Evolutionary conservation across 2,888 invertebrate genomes (phyloP), one percentile per base, ranked within the genome.

Genomic region (Volucella zonaria): DNA sequence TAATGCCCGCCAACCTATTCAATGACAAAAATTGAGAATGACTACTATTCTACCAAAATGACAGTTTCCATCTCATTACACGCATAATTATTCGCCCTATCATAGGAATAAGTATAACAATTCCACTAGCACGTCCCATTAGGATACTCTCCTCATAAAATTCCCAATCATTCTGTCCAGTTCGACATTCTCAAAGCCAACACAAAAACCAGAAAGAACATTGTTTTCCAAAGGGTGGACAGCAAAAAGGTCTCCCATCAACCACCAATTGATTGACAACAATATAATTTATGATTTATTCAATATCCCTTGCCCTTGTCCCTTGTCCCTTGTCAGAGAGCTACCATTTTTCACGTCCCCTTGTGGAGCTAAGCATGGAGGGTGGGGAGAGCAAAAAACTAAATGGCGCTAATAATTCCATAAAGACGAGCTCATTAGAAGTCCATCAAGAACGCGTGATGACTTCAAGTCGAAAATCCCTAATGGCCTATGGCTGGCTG

Each of bases 361-460:
- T 14, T 40, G n/a, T n/a, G 42, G 56, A 66, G 49, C 56, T 52
- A 49, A 49, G 54, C 31, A 59, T 52, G 11, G 15, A 2, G 14
- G 52, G n/a, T n/a, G n/a, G 14, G 54, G 43, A 43, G 43, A 62
- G 42, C 47, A 83, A 87, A 87, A 87, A 86, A 82, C 68, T 87
- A 86, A 87, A 87, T 85, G 87, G 87, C 87, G 87, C 87, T 87
- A 87, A 87, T 87, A 87, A 87, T 87, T 87, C 87, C 86, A 85
- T 86, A 82, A 87, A 86, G 83, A 86, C 82, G 76, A 73, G 81
- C 87, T 87, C 87, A 87, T 87, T 87, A 87, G 87, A 87, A 87
- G 87, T 87, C 87, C 87, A 87, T 87, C 87, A 86, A 75, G 86
- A 86, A 76, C 86, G 87, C 87, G 87, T 87, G 86, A 81, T 87